Evolutionary conservation across 1,140 invertebrate genomes (phyloP), one percentile per base, ranked within the genome.

Genomic region (Pentalonia nigronervosa): DNA sequence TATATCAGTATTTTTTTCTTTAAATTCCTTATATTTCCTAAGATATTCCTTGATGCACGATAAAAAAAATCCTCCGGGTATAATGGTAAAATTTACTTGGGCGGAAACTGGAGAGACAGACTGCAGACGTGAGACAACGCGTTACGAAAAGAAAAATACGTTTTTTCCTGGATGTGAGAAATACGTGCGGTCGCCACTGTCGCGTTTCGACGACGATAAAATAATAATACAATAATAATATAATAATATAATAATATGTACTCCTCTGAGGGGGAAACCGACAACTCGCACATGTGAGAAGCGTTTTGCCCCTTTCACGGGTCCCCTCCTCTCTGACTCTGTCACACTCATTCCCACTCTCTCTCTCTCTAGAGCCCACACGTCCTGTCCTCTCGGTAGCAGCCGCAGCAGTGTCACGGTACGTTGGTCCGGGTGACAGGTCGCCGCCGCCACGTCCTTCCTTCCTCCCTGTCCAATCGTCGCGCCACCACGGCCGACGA

Each of bases 271-370:
- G 45, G 60, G 90, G 36, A 21, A 45, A 21, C 25, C 36, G 60
- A 41, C 25, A n/a, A 86, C 84, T 86, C 36, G 9, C 36, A 48
- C 36, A 34, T 91, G 67, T 83, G 90, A 45, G 34, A 83, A 76
- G 67, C 56, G 20, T 91, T 91, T 91, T 91, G 45, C 90, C 67
- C 67, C 67, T 91, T 91, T 91, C 89, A 90, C 53, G 89, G 60
- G 60, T 76, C 60, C 14, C 6, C 14, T 76, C n/a, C 14, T 67
- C 30, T 30, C 25, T 25, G 25, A 67, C 60, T 23, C 56, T 9
- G 20, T 56, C 81, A 7, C 23, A 23, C 53, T 23, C 21, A 0
- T 9, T 14, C 50, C 7, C 50, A 23, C 21, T 53, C 7, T 53
- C 50, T 67, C 60, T 67, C 60, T 67, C n/a, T n/a, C 30, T 20